A percentile compares a stretch with the other conserved stretches of the same genome.
Evolutionary conservation across 2,797 vertebrate genomes (phyloP).

Genomic region (Lacerta bilineata): DNA sequence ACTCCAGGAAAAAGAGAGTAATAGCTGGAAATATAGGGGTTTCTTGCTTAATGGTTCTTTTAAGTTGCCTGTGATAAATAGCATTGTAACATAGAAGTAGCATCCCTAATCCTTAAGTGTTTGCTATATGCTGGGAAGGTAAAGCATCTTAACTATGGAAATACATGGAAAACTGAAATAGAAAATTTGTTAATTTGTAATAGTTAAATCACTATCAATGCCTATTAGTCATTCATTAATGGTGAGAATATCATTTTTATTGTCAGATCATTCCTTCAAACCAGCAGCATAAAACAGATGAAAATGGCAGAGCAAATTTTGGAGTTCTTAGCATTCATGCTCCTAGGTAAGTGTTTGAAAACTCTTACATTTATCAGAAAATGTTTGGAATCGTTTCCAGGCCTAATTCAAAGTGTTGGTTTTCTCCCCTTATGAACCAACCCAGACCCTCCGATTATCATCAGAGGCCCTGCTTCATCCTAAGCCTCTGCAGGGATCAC

Average conservation of each 20-base stretch:
- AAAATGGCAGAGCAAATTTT: constrained; percentile 85
- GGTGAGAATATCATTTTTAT: constrained; percentile 28
- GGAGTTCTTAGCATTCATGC: constrained; percentile 81
- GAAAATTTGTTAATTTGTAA: background rate
- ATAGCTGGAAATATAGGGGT: background rate
- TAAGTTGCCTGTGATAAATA: background rate
- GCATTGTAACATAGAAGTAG: background rate
- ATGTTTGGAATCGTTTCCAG: background rate
- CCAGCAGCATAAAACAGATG: constrained; percentile 83
- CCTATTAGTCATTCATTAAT: background rate
- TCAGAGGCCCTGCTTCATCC: too few relatives aligned
- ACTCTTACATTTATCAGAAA: background rate
- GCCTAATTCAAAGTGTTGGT: too few relatives aligned
- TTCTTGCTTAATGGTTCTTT: background rate
- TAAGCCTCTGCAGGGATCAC: too few relatives aligned
- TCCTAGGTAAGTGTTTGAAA: constrained; percentile 84
- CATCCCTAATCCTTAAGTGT: background rate
- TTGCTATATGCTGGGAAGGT: background rate
- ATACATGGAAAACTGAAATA: background rate
- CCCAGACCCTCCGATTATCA: too few relatives aligned
- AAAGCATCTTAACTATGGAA: background rate
- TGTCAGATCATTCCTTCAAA: constrained; percentile 83
- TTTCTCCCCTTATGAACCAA: too few relatives aligned
- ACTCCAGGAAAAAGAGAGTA: background rate
- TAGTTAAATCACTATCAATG: background rate